These are phyloP conservation scores for Augochlora pura DNA, from an alignment of 1,140 invertebrate species.

Conservation along the genomic window DNA sequence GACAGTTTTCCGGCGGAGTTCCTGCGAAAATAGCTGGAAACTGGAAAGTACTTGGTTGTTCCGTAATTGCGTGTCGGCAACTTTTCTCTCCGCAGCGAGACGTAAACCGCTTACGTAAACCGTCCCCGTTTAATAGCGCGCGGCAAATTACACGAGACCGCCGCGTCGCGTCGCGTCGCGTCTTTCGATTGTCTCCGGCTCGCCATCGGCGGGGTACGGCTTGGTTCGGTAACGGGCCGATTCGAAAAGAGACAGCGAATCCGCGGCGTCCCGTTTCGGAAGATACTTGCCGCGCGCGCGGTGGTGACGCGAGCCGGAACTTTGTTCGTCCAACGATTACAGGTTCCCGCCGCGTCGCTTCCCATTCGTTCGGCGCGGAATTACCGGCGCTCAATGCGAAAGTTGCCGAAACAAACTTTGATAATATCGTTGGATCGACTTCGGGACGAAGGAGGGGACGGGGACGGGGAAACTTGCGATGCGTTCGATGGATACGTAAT, in stretches of 20 bases:
- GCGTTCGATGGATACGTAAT: slow-evolving; percentile 5
- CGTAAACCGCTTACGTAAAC: background rate
- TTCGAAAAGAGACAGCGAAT: background rate
- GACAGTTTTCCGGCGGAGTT: background rate
- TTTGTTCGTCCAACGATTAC: background rate
- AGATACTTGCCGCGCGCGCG: background rate
- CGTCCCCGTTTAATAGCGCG: background rate
- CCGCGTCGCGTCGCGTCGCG: no score
- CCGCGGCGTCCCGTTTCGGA: background rate
- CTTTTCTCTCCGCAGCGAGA: background rate
- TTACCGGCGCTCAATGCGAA: slow-evolving; percentile 9
- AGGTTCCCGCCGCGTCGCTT: background rate
- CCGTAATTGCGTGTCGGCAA: background rate
- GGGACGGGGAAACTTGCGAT: background rate
- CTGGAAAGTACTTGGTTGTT: background rate
- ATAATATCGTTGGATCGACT: background rate
- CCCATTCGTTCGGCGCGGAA: background rate
- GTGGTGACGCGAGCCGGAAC: no score
- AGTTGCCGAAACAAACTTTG: background rate
- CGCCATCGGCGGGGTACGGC: no score
- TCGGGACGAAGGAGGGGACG: background rate
- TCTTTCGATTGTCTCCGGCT: no score
- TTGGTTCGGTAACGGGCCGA: no score
- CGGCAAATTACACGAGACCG: no score
- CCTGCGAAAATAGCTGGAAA: background rate